A percentile compares a stretch with the other conserved stretches of the same genome.
Conservation (phyloP, 2,888 invertebrate species). For the Eurois occulta region DNA sequence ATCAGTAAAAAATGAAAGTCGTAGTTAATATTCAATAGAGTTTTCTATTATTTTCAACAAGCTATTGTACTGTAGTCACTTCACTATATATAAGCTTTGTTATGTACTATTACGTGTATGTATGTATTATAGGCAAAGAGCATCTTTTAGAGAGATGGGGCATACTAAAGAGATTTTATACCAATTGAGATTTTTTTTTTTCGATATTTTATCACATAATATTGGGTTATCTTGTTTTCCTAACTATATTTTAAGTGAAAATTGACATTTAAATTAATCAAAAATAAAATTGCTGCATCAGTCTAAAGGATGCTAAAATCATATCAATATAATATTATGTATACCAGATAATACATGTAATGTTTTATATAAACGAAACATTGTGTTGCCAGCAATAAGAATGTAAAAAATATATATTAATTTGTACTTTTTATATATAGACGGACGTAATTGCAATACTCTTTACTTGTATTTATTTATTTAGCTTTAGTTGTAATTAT, state of each 20-base stretch:
- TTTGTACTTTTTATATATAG: constrained; percentile 60
- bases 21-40: constrained; percentile 57
- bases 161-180: constrained; percentile 25
- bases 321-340: constrained; percentile 69
- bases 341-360: constrained; percentile 56
- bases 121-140: constrained; percentile 63
- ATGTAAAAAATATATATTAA: constrained; percentile 49
- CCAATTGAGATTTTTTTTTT: constrained; percentile 27
- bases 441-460: constrained; percentile 74
- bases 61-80: constrained; percentile 59
- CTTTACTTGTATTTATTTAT: constrained; percentile 44
- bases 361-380: constrained; percentile 50
- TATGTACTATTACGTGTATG: constrained; percentile 66
- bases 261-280: constrained; percentile 3
- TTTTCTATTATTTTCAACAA: constrained; percentile 61
- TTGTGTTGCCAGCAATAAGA: constrained; percentile 64
- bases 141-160: constrained; percentile 55
- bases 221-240: constrained; percentile 14
- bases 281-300: constrained; percentile 19
- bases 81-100: constrained; percentile 64
- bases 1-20: constrained; percentile 40
- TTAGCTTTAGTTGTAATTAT: constrained; percentile 54
- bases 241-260: constrained; percentile 6
- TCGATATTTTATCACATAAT: background rate
- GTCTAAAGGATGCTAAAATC: constrained; percentile 66